Evolutionary conservation across 2,888 invertebrate genomes (phyloP).

Genomic region (Sisyra nigra): DNA sequence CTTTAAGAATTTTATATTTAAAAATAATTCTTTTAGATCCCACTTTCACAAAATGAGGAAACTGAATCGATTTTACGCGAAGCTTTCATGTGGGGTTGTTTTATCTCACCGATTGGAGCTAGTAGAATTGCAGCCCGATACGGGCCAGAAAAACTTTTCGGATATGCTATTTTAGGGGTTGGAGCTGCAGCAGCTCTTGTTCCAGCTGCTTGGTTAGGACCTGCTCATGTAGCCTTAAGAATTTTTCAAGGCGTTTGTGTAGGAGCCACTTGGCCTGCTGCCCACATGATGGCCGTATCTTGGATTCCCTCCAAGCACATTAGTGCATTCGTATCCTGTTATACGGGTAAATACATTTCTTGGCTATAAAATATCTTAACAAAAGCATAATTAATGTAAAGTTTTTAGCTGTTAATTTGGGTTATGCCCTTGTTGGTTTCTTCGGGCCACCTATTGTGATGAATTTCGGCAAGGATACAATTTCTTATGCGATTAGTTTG

Average conservation of each 20-base stretch:
- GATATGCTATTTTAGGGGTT: conserved; percentile 36
- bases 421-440: conserved; percentile 36
- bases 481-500: conserved; percentile 33
- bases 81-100: conserved; percentile 39
- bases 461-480: conserved; percentile 32
- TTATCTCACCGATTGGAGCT: conserved; percentile 35
- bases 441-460: conserved; percentile 34
- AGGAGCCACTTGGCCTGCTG: conserved; percentile 40
- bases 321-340: conserved; percentile 37
- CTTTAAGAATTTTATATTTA: background rate
- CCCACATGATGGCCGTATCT: conserved; percentile 39
- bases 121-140: conserved; percentile 36
- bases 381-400: background rate
- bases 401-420: conserved; percentile 33
- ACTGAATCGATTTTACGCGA: conserved; percentile 36
- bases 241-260: conserved; percentile 37
- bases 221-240: conserved; percentile 35
- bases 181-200: conserved; percentile 34
- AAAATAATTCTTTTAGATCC: conserved; percentile 20
- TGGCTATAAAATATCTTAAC: background rate
- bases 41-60: conserved; percentile 34
- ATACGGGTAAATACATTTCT: conserved; percentile 28
- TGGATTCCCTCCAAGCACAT: conserved; percentile 39
- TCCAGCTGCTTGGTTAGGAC: conserved; percentile 39
- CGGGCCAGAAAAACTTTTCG: conserved; percentile 36